These are phyloP conservation scores for Caenorhabditis virilis DNA, from an alignment of 2,888 invertebrate genomes.

Conservation along the genomic window DNA sequence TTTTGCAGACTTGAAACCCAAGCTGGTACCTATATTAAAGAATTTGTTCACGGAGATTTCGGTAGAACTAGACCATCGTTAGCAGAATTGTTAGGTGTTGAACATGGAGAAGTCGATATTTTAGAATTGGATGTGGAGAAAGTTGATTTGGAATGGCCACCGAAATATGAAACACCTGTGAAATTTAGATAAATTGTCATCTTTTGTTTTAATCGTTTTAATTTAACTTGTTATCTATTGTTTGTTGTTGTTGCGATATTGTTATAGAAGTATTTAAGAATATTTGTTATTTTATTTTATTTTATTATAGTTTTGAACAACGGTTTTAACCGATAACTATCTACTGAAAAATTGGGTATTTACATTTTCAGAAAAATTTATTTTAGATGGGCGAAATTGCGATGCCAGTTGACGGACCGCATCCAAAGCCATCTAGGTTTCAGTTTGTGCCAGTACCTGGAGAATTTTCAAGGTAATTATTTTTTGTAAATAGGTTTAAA, in stretches of 20 bases:
- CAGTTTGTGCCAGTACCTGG: conserved; percentile 37
- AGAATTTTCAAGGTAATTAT: conserved; percentile 23
- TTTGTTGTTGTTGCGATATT: conserved; percentile 11
- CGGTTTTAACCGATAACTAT: background rate
- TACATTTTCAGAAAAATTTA: too few species aligned
- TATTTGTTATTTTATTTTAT: background rate
- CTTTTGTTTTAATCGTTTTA: conserved; percentile 5
- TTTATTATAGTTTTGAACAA: background rate
- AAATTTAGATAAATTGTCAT: conserved; percentile 17
- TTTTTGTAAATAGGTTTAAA: background rate
- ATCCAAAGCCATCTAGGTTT: conserved; percentile 33
- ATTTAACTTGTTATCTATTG: conserved; percentile 4
- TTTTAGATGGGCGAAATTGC: conserved; percentile 27
- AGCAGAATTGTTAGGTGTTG: conserved; percentile 76
- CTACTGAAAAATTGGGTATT: too few species aligned
- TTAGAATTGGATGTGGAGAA: conserved; percentile 85
- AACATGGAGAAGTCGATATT: conserved; percentile 77
- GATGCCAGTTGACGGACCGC: conserved; percentile 10
- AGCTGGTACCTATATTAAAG: conserved; percentile 81
- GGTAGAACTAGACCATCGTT: conserved; percentile 80
- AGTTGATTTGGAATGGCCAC: conserved; percentile 81
- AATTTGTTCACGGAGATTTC: conserved; percentile 95
- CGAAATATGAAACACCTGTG: conserved; percentile 22
- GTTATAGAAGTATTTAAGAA: background rate
- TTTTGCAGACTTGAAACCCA: conserved; percentile 62